Percentiles rank a stretch among this genome's conserved stretches.
These are phyloP conservation scores for Gephyroberyx darwinii DNA, from an alignment of 2,797 vertebrate species.

Conservation along the genomic window DNA sequence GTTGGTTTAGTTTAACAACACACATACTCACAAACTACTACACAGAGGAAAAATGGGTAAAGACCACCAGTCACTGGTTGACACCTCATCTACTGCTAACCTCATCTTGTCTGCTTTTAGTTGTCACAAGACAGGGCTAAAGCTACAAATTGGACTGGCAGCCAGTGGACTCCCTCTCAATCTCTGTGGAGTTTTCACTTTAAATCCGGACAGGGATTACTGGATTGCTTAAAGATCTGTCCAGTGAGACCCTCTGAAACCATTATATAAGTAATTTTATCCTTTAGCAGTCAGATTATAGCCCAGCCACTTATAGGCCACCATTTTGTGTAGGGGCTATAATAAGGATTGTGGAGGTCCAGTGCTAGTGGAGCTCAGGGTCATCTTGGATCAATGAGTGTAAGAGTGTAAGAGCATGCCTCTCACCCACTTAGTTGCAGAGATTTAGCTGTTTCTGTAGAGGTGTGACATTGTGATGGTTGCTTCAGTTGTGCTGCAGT, in stretches of 20 bases:
- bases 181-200: constrained; percentile 49
- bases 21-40: not conserved
- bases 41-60: not conserved
- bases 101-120: not conserved
- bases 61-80: not conserved
- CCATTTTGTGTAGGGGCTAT: constrained; percentile 24
- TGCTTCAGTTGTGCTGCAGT: constrained; percentile 2
- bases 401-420: constrained; percentile 7
- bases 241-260: constrained; percentile 49
- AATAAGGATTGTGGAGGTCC: constrained; percentile 22
- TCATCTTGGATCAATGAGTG: not conserved
- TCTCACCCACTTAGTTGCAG: not conserved
- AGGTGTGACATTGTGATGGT: not conserved
- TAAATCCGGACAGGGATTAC: constrained; percentile 76
- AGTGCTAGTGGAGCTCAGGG: not conserved
- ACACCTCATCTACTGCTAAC: not conserved
- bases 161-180: constrained; percentile 36
- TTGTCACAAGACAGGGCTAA: constrained; percentile 3
- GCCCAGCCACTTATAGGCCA: constrained; percentile 53
- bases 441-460: constrained; percentile 23
- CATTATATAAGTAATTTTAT: constrained; percentile 75
- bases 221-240: constrained; percentile 61
- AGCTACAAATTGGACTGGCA: constrained; percentile 27
- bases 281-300: constrained; percentile 64
- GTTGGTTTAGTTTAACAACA: not conserved